phyloP scores from a whole-genome alignment of 2,113 vertebrate genomes.

The Fulica atra region DNA sequence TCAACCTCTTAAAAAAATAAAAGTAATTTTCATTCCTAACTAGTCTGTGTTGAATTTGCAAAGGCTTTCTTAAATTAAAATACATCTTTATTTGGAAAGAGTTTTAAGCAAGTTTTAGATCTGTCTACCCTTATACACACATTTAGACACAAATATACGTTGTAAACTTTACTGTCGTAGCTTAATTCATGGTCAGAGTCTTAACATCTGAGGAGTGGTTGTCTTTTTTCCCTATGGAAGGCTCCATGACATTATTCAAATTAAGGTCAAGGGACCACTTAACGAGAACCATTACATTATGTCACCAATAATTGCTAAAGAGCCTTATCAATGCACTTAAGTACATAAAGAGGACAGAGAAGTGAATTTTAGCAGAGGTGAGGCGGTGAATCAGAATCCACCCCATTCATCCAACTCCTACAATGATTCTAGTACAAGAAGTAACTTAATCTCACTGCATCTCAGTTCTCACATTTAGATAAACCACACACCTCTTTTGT shows the following conservation, averaged over 20 bases:
- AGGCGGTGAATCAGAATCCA: background rate
- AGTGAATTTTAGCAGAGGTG: background rate
- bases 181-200: background rate
- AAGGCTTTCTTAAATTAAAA: background rate
- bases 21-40: background rate
- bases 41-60: background rate
- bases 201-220: background rate
- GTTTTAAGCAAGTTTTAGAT: background rate
- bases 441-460: background rate
- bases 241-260: background rate
- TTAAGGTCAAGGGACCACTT: background rate
- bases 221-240: background rate
- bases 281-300: background rate
- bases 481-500: background rate
- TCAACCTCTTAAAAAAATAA: background rate
- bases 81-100: background rate
- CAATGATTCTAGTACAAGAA: background rate
- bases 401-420: background rate
- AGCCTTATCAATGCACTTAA: background rate
- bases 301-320: background rate
- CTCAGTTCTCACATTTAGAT: background rate
- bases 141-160: background rate
- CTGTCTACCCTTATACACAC: background rate
- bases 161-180: background rate
- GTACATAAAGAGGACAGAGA: background rate